Conservation (phyloP, 2,888 invertebrate species). For the Hydrotaea diabolus region DNA sequence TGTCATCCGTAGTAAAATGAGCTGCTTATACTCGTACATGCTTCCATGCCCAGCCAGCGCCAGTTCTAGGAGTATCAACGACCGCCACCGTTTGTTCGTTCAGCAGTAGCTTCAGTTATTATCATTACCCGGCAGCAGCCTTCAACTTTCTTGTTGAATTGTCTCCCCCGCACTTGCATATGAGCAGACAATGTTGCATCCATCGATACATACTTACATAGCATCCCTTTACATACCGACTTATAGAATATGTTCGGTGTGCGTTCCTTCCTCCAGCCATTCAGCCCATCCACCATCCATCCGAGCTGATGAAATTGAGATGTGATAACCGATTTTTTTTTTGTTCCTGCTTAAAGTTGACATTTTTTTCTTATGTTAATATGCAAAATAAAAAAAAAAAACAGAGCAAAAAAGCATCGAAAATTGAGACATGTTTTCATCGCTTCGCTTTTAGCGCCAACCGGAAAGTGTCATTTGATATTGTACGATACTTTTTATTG, state of each 20-base stretch:
- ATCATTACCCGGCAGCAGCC: conserved; percentile 47
- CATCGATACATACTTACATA: background rate
- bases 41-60: background rate
- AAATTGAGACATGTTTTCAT: conserved; percentile 2
- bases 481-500: background rate
- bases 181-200: background rate
- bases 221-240: background rate
- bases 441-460: background rate
- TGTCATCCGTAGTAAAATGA: conserved; percentile 21
- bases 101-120: conserved; percentile 29
- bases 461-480: conserved; percentile 16
- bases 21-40: conserved; percentile 8
- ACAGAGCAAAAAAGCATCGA: background rate
- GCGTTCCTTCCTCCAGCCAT: background rate
- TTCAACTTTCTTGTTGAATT: conserved; percentile 59
- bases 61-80: background rate
- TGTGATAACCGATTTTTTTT: conserved; percentile 35
- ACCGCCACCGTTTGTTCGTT: background rate
- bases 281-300: background rate
- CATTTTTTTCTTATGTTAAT: conserved; percentile 15
- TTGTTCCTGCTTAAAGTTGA: conserved; percentile 12
- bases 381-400: too few relatives aligned
- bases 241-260: background rate
- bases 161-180: conserved; percentile 30
- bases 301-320: conserved; percentile 48